Percentiles rank a stretch among this genome's conserved stretches.
Conservation (phyloP, 2,113 vertebrate genomes). For the Xenus cinereus region DNA sequence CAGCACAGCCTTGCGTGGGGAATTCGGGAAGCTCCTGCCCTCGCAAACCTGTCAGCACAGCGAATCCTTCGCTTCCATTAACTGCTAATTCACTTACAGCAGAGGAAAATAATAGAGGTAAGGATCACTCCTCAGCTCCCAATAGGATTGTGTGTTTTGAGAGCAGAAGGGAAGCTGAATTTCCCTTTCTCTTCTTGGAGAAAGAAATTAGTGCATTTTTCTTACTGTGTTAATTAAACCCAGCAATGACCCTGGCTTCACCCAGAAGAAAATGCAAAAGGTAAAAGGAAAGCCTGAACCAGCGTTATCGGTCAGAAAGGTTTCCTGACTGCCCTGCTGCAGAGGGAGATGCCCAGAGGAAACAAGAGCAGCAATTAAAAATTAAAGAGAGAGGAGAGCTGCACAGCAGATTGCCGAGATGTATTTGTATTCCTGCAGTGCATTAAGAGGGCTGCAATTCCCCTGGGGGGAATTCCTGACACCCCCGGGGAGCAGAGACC, state of each 20-base stretch:
- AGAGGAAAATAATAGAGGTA: not conserved
- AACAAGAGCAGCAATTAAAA: constrained; percentile 30
- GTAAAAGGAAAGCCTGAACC: not conserved
- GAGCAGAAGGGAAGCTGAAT: not conserved
- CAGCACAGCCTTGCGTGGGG: not conserved
- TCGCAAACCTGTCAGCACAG: not conserved
- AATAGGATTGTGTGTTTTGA: not conserved
- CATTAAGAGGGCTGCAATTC: not conserved
- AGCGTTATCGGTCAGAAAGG: not conserved
- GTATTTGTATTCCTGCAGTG: not conserved
- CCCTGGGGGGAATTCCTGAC: not conserved
- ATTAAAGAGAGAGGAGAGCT: not conserved
- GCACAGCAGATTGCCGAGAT: not conserved
- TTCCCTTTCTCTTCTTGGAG: not conserved
- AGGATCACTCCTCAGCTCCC: not conserved
- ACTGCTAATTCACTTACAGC: not conserved
- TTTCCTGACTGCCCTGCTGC: not conserved
- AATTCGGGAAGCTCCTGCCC: not conserved
- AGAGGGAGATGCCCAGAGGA: not conserved
- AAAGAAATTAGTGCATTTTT: not conserved
- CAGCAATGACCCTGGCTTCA: not conserved
- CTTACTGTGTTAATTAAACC: constrained; percentile 1
- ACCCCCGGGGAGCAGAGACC: accelerated
- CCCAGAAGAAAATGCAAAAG: not conserved
- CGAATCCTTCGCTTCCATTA: not conserved